phyloP scores from a whole-genome alignment of 2,797 vertebrate species.

The Coluber constrictor region DNA sequence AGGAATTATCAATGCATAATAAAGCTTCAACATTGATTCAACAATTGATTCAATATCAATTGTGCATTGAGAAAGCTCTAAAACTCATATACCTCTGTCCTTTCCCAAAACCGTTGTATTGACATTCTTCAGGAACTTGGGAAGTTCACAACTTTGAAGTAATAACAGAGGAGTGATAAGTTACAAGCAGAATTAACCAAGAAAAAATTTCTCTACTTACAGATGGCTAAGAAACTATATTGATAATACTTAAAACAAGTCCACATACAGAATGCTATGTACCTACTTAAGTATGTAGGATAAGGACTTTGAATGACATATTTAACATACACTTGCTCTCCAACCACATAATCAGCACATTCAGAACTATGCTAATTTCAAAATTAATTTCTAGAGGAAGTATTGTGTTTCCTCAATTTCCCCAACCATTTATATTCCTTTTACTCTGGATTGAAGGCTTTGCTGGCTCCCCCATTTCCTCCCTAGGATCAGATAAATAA shows the following conservation, averaged over 20 bases:
- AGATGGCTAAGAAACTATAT: not conserved
- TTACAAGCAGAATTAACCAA: not conserved
- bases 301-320: not conserved
- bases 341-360: not conserved
- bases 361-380: not conserved
- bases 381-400: not conserved
- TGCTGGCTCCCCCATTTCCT: not conserved
- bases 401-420: not conserved
- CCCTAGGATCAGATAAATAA: not conserved
- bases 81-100: not conserved
- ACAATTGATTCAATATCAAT: too few species aligned
- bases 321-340: not conserved
- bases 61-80: conserved; percentile 12
- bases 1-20: not conserved
- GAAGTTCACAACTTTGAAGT: not conserved
- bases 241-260: not conserved
- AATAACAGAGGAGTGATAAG: not conserved
- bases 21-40: conserved; percentile 4
- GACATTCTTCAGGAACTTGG: not conserved
- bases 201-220: not conserved
- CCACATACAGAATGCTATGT: not conserved
- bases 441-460: not conserved
- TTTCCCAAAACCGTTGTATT: not conserved
- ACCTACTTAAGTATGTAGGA: not conserved
- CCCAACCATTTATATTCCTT: not conserved